Conservation (phyloP, 2,888 invertebrate genomes). For the Coecobrya sp. region DNA sequence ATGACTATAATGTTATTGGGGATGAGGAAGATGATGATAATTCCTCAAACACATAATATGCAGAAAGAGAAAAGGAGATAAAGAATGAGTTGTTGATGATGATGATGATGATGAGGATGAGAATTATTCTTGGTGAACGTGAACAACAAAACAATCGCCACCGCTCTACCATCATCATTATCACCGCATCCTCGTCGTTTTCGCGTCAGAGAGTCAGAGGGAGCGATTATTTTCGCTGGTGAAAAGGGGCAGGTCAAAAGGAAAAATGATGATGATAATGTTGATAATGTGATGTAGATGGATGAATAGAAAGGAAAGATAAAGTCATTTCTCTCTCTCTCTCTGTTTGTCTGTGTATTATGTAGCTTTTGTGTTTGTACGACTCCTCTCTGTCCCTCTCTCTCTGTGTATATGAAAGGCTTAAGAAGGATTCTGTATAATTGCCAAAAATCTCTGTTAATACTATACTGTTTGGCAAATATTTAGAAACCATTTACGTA, state of each 20-base stretch:
- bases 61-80: background rate
- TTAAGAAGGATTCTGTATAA: conserved; percentile 70
- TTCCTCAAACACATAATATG: background rate
- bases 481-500: conserved; percentile 68
- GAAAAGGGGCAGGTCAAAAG: conserved; percentile 56
- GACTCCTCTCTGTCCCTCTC: background rate
- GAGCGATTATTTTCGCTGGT: conserved; percentile 32
- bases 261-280: conserved; percentile 29
- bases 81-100: background rate
- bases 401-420: conserved; percentile 56
- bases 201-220: background rate
- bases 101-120: background rate
- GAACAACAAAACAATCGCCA: background rate
- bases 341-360: conserved; percentile 32
- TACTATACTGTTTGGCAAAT: conserved; percentile 66
- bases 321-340: conserved; percentile 30
- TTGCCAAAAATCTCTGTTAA: conserved; percentile 73
- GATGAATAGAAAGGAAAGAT: conserved; percentile 39
- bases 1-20: no score
- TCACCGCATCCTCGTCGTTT: background rate
- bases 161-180: background rate
- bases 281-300: conserved; percentile 5
- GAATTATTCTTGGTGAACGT: background rate
- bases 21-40: no score
- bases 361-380: conserved; percentile 39